Evolutionary conservation across 2,888 invertebrate species (phyloP).

Genomic region (Clostera curtula): DNA sequence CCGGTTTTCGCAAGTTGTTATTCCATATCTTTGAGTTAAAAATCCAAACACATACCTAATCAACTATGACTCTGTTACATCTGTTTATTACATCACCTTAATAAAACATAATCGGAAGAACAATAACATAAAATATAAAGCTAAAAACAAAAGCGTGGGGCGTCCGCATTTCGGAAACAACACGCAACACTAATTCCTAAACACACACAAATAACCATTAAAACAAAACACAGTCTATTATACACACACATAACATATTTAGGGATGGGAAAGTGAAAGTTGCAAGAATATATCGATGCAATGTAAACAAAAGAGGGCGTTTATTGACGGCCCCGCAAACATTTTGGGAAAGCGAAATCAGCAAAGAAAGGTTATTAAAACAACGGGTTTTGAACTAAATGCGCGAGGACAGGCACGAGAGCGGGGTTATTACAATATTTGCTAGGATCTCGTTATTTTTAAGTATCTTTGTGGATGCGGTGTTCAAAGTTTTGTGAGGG

Average conservation of each 20-base stretch:
- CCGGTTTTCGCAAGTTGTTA: too few relatives aligned
- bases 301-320: conserved; percentile 40
- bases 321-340: conserved; percentile 37
- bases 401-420: conserved; percentile 26
- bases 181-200: conserved; percentile 38
- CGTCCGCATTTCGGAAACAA: conserved; percentile 34
- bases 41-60: too few relatives aligned
- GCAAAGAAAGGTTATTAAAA: conserved; percentile 56
- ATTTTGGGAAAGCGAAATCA: conserved; percentile 33
- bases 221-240: conserved; percentile 39
- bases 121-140: conserved; percentile 30
- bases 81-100: conserved; percentile 9
- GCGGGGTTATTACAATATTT: conserved; percentile 68
- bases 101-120: conserved; percentile 21
- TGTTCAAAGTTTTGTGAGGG: conserved; percentile 46
- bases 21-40: too few relatives aligned
- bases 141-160: conserved; percentile 27
- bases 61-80: too few relatives aligned
- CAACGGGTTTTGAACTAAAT: conserved; percentile 46
- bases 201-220: conserved; percentile 45
- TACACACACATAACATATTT: conserved; percentile 45
- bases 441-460: conserved; percentile 73
- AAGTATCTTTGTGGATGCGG: conserved; percentile 57
- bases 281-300: conserved; percentile 51
- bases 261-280: conserved; percentile 45